Evolutionary conservation across 2,113 vertebrate genomes (phyloP).

Genomic region (Nyctibius bracteatus): DNA sequence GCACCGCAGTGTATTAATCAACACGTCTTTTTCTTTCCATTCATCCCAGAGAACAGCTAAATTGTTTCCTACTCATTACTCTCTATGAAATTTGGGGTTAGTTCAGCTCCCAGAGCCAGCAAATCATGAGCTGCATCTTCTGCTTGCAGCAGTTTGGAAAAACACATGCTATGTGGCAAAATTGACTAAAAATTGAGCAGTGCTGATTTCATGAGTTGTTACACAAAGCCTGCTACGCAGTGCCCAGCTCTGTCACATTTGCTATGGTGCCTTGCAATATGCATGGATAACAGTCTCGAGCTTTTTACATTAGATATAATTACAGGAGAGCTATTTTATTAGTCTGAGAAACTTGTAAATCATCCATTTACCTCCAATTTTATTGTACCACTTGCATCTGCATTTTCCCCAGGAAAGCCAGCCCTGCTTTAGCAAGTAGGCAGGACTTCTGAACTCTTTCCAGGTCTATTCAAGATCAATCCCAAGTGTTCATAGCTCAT

Average conservation of each 20-base stretch:
- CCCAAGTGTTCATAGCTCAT: not conserved
- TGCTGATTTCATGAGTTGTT: not conserved
- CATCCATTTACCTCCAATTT: not conserved
- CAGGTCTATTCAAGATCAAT: not conserved
- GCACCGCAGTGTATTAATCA: not conserved
- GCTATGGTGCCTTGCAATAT: not conserved
- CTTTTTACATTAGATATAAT: not conserved
- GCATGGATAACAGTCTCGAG: not conserved
- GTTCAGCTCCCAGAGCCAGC: conserved; percentile 1
- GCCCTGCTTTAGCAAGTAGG: not conserved
- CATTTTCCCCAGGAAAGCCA: not conserved
- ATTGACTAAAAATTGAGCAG: not conserved
- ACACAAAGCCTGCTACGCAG: not conserved
- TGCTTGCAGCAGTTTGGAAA: not conserved
- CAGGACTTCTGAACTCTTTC: not conserved
- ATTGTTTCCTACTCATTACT: not conserved
- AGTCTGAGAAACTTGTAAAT: not conserved
- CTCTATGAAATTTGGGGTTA: not conserved
- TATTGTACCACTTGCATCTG: not conserved
- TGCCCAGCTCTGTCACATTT: not conserved
- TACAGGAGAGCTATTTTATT: not conserved
- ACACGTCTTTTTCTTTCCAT: conserved; percentile 1
- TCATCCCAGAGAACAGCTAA: conserved; percentile 13
- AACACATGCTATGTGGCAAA: not conserved
- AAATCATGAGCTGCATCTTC: not conserved